Base-by-base conservation (phyloP, 2,113 vertebrate species). In the Eptesicus fuscus region DNA sequence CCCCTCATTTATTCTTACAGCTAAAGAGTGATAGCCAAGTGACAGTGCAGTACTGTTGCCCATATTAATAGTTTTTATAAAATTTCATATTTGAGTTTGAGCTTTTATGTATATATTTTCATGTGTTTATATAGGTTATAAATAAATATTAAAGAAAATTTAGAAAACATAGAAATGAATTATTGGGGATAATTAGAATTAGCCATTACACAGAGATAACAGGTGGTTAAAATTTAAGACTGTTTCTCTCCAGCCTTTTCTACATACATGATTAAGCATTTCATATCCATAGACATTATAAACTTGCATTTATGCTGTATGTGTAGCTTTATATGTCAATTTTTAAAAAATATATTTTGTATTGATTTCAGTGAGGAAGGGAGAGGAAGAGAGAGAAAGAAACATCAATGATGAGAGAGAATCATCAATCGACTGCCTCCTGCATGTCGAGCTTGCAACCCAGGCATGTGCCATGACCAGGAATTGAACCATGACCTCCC, bases 91-190 rank as follows among this genome's bases (percentile, higher is more conserved):
- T 74, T 49, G 47, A 87, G n/a, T 67, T 76, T 13, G 28, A 2
- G 4, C 0, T 22, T 69, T 56, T 67, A 77, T 13, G 20, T 42
- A 16, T n/a, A 25, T 79, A 11, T 14, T 37, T 79, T 88, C 70
- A 14, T 83, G 10, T 59, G 16, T 70, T 87, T 61, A 67, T 92
- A 5, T 23, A 30, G 74, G 32, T 80, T 44, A 11, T 20, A 65
- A 77, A 40, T 35, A 49, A 77, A 86, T 9, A 28, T 56, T 86
- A 28, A 77, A 69, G 51, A 67, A 78, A 69, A 65, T 42, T 51
- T 88, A 79, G 56, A 76, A 91, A 90, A 84, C 32, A 37, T 5
- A 93, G 20, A 85, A 88, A 77, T 85, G 9, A 88, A 65, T 90
- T 63, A 70, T 22, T 47, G 30, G 14, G 79, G 28, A 44, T 90